A percentile compares a stretch with the other conserved stretches of the same genome.
phyloP scores from a whole-genome alignment of 2,797 vertebrate species.

The Epinephelus awoara region DNA sequence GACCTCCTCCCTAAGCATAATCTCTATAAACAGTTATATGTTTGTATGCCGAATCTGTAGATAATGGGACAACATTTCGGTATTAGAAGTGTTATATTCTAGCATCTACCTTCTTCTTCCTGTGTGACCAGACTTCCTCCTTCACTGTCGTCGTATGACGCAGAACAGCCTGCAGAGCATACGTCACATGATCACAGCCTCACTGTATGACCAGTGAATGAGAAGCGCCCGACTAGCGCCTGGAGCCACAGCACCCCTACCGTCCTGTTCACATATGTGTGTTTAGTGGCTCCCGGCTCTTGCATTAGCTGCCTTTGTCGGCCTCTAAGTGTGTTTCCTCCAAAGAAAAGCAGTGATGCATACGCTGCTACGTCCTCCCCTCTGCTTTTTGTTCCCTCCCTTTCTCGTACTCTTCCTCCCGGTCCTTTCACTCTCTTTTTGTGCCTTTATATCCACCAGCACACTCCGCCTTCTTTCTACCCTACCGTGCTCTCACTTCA shows the following conservation, averaged over 20 bases:
- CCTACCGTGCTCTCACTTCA: constrained; percentile 49
- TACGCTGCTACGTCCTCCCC: constrained; percentile 48
- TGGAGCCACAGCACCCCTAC: constrained; percentile 35
- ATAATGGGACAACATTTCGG: no score
- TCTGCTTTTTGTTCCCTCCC: constrained; percentile 60
- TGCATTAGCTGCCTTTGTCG: constrained; percentile 70
- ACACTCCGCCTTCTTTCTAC: constrained; percentile 24
- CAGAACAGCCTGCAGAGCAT: no score
- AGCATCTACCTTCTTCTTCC: no score
- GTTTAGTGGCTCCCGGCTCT: constrained; percentile 48
- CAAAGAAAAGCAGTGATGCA: constrained; percentile 78
- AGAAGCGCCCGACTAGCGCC: constrained; percentile 5
- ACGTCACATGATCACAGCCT: no score
- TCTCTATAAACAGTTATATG: no score
- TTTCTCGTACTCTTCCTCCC: constrained; percentile 25
- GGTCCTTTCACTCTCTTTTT: constrained; percentile 49
- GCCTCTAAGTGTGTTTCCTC: constrained; percentile 39
- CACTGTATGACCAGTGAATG: no score
- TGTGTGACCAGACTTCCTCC: no score
- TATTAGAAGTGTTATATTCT: no score
- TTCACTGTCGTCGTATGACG: no score
- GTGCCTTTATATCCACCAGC: constrained; percentile 40
- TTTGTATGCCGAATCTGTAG: no score
- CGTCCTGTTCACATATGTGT: constrained; percentile 49
- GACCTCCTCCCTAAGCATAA: no score